These are phyloP conservation scores for Palythoa heliodiscus DNA, from an alignment of 92 coral and sea anemone genomes.

Conservation along the genomic window DNA sequence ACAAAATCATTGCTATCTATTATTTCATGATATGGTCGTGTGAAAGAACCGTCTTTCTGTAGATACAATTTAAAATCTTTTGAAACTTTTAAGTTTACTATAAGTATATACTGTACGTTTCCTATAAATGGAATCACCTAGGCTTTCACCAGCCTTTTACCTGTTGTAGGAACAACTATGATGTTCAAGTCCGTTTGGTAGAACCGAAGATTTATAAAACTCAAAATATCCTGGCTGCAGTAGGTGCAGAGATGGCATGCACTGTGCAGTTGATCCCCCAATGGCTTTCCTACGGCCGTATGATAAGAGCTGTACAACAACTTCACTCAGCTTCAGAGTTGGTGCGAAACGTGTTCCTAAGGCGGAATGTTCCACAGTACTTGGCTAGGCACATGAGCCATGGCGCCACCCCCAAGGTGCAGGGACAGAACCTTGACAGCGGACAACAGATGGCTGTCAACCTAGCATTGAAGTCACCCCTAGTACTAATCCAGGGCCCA, in stretches of 20 bases:
- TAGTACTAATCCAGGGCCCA: conserved; percentile 83
- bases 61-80: too few relatives aligned
- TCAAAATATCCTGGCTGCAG: conserved; percentile 30
- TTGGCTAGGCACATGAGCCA: conserved; percentile 41
- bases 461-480: conserved; percentile 69
- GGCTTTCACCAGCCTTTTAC: background rate
- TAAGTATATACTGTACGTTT: too few relatives aligned
- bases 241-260: conserved; percentile 44
- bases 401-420: conserved; percentile 12
- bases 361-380: conserved; percentile 64
- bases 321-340: conserved; percentile 70
- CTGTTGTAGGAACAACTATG: background rate
- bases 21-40: too few relatives aligned
- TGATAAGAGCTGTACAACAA: conserved; percentile 68
- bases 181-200: conserved; percentile 45
- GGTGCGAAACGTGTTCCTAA: conserved; percentile 67
- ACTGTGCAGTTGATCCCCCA: conserved; percentile 75
- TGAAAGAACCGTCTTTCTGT: too few relatives aligned
- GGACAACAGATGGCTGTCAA: conserved; percentile 79
- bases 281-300: conserved; percentile 63
- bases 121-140: background rate
- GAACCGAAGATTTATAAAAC: conserved; percentile 53
- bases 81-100: too few relatives aligned
- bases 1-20: too few relatives aligned
- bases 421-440: conserved; percentile 60